Evolutionary conservation across 2,888 invertebrate species (phyloP), one percentile per base, ranked within the genome.

Genomic region (Lamproptera curius): DNA sequence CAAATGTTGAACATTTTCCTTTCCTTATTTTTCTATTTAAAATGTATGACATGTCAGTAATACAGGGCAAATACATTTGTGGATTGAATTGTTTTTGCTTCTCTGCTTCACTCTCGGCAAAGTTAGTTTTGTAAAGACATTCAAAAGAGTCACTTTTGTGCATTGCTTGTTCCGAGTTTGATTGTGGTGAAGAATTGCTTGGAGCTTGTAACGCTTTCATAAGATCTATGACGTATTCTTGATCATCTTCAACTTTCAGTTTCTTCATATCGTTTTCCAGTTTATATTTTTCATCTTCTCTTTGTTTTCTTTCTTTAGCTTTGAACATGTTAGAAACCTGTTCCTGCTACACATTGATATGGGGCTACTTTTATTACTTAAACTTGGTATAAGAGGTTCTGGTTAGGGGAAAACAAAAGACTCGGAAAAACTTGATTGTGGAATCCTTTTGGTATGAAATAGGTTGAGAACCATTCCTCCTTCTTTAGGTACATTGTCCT

Each of bases 291-390:
- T 75, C 70, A 28, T 1, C 31, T 13, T 73, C 67, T 31, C 73
- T 60, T 41, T 70, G 64, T 47, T 67, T 70, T 23, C 65, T 63
- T 52, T 83, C 79, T 61, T 75, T 79, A 1, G 80, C 76, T 60
- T 73, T 77, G 28, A 84, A 63, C 82, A 84, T 85, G 48, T 84
- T 85, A 1, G 73, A 69, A 2, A 85, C 61, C 59, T 84, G 85
- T 56, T 70, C 67, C 1, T 75, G 72, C 1, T 81, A 62, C 10
- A 78, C 63, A 40, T 59, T 14, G 62, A 65, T 31, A 78, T 78
- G 3, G 75, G 67, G 45, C 69, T 73, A 5, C 67, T 62, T 15
- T 63, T 65, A 3, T 63, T 51, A 20, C 55, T 61, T 26, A 79
- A 64, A 1, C 67, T 65, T 2, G 82, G 79, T 35, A 77, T 59